phyloP scores from a whole-genome alignment of 2,113 vertebrate species.

The Bufo bufo region DNA sequence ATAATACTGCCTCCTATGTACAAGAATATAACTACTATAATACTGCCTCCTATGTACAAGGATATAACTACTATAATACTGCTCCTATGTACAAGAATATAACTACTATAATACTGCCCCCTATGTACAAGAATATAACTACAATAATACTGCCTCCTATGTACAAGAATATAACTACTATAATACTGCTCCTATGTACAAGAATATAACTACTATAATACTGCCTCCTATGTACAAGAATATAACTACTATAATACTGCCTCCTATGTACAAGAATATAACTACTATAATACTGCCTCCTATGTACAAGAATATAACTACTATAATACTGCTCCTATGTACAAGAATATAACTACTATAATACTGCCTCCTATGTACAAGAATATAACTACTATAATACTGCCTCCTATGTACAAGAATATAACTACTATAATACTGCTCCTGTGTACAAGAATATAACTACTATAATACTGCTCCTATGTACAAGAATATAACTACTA shows the following conservation, averaged over 20 bases:
- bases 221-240: too few species aligned
- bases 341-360: too few species aligned
- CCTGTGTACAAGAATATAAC: too few species aligned
- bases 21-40: neutral
- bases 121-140: constrained; percentile 10
- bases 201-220: neutral
- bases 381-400: too few species aligned
- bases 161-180: constrained; percentile 6
- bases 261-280: too few species aligned
- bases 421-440: too few species aligned
- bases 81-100: neutral
- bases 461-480: neutral
- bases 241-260: too few species aligned
- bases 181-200: neutral
- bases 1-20: neutral
- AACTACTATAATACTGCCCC: constrained; percentile 8
- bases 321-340: too few species aligned
- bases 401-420: too few species aligned
- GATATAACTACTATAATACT: constrained; percentile 9
- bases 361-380: neutral
- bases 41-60: neutral
- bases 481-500: neutral
- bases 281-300: too few species aligned
- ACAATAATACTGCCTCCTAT: neutral
- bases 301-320: too few species aligned